A percentile compares a stretch with the other conserved stretches of the same genome.
These are phyloP conservation scores for Nipponacmea schrenckii DNA, from an alignment of 2,888 invertebrate genomes.

Conservation along the genomic window DNA sequence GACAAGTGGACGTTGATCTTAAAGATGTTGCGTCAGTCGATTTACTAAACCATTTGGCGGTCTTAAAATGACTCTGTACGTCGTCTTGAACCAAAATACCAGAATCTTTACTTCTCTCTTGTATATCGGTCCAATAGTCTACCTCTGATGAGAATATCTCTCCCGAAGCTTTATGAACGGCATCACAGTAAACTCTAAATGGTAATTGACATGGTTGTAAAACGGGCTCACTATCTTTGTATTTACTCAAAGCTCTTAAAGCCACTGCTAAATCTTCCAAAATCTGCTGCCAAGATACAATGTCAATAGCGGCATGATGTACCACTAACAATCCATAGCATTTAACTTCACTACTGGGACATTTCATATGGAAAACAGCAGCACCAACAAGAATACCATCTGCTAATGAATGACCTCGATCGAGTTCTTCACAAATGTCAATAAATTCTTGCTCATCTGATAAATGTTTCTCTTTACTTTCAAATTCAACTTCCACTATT, in stretches of 20 bases:
- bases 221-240: not conserved
- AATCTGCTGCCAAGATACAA: conserved; percentile 1
- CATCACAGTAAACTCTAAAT: not conserved
- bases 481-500: not conserved
- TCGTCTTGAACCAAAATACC: not conserved
- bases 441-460: not conserved
- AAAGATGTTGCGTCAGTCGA: not conserved
- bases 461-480: not conserved
- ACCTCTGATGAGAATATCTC: not conserved
- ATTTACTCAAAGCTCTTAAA: not conserved
- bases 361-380: not conserved
- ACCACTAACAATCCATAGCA: not conserved
- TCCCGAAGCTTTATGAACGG: not conserved
- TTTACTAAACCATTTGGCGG: conserved; percentile 1
- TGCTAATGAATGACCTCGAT: not conserved
- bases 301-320: not conserved
- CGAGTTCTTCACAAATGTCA: not conserved
- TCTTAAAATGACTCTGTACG: not conserved
- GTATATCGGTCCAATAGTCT: not conserved
- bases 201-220: not conserved
- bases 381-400: not conserved
- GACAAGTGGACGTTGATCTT: not conserved
- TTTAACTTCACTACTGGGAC: not conserved
- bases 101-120: not conserved
- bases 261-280: not conserved